Evolutionary conservation across 2,797 vertebrate species (phyloP).

Genomic region (Paramormyrops hopkinsi): DNA sequence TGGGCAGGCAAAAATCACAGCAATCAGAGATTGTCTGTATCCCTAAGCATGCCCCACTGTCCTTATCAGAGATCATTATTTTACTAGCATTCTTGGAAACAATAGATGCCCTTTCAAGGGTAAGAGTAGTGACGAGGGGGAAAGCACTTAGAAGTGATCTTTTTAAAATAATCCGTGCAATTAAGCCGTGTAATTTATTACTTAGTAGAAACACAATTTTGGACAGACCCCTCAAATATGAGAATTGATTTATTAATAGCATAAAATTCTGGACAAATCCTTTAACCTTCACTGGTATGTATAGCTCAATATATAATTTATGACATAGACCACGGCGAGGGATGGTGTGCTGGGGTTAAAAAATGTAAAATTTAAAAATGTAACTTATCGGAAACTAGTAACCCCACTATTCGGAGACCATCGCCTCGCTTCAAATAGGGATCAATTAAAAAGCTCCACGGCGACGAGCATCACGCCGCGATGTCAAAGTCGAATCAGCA

Average conservation of each 20-base stretch:
- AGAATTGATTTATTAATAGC: not conserved
- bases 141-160: not conserved
- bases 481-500: constrained; percentile 23
- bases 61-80: not conserved
- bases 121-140: not conserved
- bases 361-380: not conserved
- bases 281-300: not conserved
- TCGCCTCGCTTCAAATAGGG: not conserved
- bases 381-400: not conserved
- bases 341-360: not conserved
- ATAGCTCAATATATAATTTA: not conserved
- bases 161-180: not conserved
- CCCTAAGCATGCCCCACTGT: not conserved
- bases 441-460: constrained; percentile 15
- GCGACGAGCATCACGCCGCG: constrained; percentile 6
- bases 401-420: not conserved
- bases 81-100: not conserved
- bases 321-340: not conserved
- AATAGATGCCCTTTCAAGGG: constrained; percentile 10
- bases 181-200: not conserved
- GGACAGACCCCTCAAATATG: not conserved
- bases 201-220: not conserved
- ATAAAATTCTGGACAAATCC: not conserved
- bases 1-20: not conserved
- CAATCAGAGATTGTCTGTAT: not conserved